A percentile compares a stretch with the other conserved stretches of the same genome.
phyloP scores from a whole-genome alignment of 2,113 vertebrate species.

The Arenaria interpres region DNA sequence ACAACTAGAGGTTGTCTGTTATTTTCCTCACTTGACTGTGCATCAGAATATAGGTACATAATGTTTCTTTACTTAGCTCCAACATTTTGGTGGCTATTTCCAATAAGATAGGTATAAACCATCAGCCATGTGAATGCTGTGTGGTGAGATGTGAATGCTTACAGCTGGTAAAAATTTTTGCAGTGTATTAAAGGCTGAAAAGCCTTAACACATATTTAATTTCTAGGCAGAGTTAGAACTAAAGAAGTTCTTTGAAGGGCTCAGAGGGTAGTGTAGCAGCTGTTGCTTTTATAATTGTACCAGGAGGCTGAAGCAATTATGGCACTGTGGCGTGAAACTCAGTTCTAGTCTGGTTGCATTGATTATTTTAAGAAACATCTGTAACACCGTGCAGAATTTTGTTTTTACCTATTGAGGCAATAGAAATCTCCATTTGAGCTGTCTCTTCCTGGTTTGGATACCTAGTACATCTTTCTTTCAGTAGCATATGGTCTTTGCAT shows the following conservation, averaged over 20 bases:
- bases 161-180: not conserved
- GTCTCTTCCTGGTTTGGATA: not conserved
- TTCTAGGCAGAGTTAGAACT: not conserved
- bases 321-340: not conserved
- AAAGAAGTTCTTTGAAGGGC: not conserved
- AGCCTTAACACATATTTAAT: not conserved
- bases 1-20: not conserved
- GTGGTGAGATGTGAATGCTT: not conserved
- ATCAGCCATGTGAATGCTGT: not conserved
- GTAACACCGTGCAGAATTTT: not conserved
- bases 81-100: not conserved
- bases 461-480: not conserved
- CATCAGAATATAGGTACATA: not conserved
- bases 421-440: not conserved
- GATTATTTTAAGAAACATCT: slow-evolving; percentile 11
- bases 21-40: not conserved
- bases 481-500: not conserved
- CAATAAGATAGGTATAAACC: not conserved
- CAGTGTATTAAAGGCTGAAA: not conserved
- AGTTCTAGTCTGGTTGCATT: not conserved
- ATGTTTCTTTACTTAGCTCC: not conserved
- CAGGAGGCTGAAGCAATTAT: not conserved
- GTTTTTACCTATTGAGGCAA: not conserved
- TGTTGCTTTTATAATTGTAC: not conserved
- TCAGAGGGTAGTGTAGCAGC: not conserved